Evolutionary conservation across 2,888 invertebrate species (phyloP).

Genomic region (Lottia scabra): DNA sequence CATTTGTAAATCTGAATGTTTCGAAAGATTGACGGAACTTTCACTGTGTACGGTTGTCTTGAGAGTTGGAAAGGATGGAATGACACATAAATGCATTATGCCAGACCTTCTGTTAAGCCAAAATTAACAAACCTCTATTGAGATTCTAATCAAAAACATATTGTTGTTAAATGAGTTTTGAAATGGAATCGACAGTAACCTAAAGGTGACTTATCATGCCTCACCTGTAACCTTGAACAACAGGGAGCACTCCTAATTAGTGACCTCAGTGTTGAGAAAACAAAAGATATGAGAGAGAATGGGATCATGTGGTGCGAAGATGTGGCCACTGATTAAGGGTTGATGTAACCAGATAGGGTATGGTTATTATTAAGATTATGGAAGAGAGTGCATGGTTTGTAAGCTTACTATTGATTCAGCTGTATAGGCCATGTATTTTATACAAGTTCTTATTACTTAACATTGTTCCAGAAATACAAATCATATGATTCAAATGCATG

Average conservation of each 20-base stretch:
- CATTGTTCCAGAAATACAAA: background rate
- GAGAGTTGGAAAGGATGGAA: too few relatives aligned
- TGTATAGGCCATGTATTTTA: background rate
- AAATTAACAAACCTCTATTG: too few relatives aligned
- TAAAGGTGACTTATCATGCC: background rate
- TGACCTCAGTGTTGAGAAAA: background rate
- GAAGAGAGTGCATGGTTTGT: conserved; percentile 1
- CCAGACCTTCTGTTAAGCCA: too few relatives aligned
- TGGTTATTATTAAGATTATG: background rate
- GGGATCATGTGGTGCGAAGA: background rate
- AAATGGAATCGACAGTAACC: background rate
- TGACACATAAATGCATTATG: too few relatives aligned
- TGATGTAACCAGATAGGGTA: background rate
- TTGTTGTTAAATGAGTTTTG: too few relatives aligned
- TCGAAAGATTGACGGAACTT: too few relatives aligned
- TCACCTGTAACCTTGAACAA: background rate
- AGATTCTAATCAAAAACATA: too few relatives aligned
- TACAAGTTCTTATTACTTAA: background rate
- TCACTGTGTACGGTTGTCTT: too few relatives aligned
- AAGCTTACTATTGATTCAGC: background rate
- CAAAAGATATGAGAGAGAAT: background rate
- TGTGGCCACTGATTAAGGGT: background rate
- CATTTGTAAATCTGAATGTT: too few relatives aligned
- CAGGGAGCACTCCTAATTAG: background rate
- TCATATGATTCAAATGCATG: background rate